Percentiles rank a stretch among this genome's conserved stretches.
Evolutionary conservation across 2,888 invertebrate species (phyloP).

Genomic region (Drosophila infuscata): DNA sequence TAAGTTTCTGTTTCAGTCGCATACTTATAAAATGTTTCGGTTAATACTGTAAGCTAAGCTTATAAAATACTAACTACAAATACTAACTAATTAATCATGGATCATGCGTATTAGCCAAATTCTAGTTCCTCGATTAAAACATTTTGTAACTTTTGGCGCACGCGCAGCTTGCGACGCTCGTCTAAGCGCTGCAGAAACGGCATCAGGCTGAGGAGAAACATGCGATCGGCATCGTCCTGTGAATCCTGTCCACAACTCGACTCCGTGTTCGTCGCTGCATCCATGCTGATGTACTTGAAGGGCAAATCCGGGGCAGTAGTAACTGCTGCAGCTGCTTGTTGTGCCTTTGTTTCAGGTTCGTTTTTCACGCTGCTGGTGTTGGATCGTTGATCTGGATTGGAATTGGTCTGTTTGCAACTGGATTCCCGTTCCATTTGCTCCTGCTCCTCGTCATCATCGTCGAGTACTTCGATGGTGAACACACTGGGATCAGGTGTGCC

Average conservation of each 20-base stretch:
- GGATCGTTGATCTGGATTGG: conserved; percentile 1
- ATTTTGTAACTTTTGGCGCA: conserved; percentile 78
- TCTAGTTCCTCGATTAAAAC: conserved; percentile 76
- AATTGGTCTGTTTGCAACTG: conserved; percentile 21
- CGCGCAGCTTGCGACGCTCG: conserved; percentile 72
- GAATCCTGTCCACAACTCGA: conserved; percentile 24
- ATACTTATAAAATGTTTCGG: conserved; percentile 31
- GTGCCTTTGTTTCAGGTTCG: conserved; percentile 51
- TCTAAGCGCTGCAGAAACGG: conserved; percentile 76
- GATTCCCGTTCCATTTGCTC: conserved; percentile 14
- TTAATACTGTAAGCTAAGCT: conserved; percentile 78
- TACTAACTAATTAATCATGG: not conserved
- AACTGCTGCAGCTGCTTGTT: conserved; percentile 30
- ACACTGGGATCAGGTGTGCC: conserved; percentile 53
- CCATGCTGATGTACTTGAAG: conserved; percentile 61
- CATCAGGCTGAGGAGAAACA: conserved; percentile 77
- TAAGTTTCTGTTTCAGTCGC: conserved; percentile 55
- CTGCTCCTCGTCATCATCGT: conserved; percentile 69
- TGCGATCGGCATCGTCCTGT: conserved; percentile 75
- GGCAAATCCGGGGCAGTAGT: conserved; percentile 35
- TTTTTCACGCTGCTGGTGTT: conserved; percentile 39
- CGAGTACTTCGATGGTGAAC: conserved; percentile 75
- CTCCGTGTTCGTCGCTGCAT: conserved; percentile 72
- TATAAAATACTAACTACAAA: conserved; percentile 44
- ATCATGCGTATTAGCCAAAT: conserved; percentile 62